Base-by-base conservation (phyloP, 2,888 invertebrate genomes). In the Melipona beecheii region DNA sequence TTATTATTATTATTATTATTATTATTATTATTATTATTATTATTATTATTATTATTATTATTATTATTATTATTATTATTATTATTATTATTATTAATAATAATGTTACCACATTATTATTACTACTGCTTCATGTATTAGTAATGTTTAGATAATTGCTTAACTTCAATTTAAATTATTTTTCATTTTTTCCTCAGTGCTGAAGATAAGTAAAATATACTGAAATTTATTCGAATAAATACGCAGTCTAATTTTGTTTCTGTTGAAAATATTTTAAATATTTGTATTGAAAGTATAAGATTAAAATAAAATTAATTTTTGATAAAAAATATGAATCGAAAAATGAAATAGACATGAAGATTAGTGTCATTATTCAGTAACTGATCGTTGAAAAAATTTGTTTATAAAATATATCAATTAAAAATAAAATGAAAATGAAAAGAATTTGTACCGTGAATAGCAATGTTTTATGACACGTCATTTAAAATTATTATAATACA, bases 181-280 rank as follows among this genome's bases (percentile, higher is more conserved):
- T 70, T 68, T n/a, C 66, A 75, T 75, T 71, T 76, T 71, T 71
- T 75, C 75, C n/a, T 64, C 68, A 49, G 50, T 60, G 36, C 65
- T 60, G 68, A 62, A 5, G 62, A 43, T 43, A 9, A 9, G 9
- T 43, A 43, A 43, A 43, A 11, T 11, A 9, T 43, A 11, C 43
- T 56, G 52, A 62, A 71, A 76, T 75, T 66, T 72, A 43, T 82
- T 71, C 31, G 49, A 82, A 82, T 82, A 75, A 75, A 60, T 15
- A 52, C 81, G 31, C 54, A 73, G 62, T 62, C 52, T 56, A 54
- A 43, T 49, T 31, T 13, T 43, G 13, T 49, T 60, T 65, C 2
- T 65, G 24, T 65, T 21, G 9, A 75, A 66, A 27, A 24, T 24
- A 50, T 70, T 52, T 70, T 2, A 21, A 50, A 62, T 62, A 62